Evolutionary conservation across 2,888 invertebrate species (phyloP), one percentile per base, ranked within the genome.

Genomic region (Ptilodon capucinus): DNA sequence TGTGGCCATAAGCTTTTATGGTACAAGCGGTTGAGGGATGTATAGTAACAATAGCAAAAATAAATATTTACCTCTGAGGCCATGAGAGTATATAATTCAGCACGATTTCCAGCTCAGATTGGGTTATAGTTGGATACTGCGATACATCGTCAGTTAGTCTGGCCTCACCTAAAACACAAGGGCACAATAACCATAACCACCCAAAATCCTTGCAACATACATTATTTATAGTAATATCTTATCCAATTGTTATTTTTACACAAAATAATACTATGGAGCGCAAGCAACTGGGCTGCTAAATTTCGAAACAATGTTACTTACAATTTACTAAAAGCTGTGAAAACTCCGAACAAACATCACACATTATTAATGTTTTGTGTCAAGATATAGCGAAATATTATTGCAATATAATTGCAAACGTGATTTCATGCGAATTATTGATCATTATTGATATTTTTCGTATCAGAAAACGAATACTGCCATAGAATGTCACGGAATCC

Each of bases 281-380:
- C 60, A 69, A 66, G 65, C 68, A 71, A 77, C 74, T 76, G 63
- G 66, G 64, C 68, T 70, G 68, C 60, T 71, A 76, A 77, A 82
- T 83, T 84, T 84, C 76, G 83, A 88, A 89, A 89, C 88, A 88
- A 88, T 81, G 88, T 85, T 81, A 86, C 91, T 91, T 88, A 92
- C 91, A 92, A 86, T 91, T 90, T 68, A 96, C 94, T 86, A 98
- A 94, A 90, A 98, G 95, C 92, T 96, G 96, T 91, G 97, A 94
- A 93, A 97, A 96, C 92, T 97, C 97, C 84, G 96, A 95, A 93
- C 98, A 98, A 92, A 96, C 95, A 94, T 98, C 97, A 94, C 97
- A 98, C 97, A 91, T 91, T 86, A 81, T 91, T 79, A 73, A 71
- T 53, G 96, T 96, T 91, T 88, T 90, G 72, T 52, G 65, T 78